Conservation (phyloP, 2,797 vertebrate species). For the Limosa lapponica region DNA sequence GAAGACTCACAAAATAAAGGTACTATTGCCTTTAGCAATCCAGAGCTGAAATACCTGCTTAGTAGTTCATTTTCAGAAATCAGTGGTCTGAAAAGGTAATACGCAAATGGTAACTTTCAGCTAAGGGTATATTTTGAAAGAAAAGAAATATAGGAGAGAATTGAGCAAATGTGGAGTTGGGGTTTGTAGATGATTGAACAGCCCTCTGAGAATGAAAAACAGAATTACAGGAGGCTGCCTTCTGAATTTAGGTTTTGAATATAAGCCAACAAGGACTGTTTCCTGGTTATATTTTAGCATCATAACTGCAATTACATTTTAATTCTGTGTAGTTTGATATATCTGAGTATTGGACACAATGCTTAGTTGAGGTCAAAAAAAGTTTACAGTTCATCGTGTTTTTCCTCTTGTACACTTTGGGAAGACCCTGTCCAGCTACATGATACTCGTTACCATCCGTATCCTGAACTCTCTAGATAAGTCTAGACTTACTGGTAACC, state of each 20-base stretch:
- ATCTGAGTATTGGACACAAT: background rate
- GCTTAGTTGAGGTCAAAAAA: background rate
- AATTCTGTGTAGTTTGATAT: background rate
- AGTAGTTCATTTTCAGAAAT: conserved; percentile 23
- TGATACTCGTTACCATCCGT: background rate
- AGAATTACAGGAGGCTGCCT: background rate
- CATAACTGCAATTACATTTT: background rate
- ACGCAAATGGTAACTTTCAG: conserved; percentile 2
- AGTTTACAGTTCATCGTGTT: background rate
- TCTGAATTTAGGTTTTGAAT: background rate
- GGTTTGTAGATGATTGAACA: background rate
- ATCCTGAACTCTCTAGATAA: background rate
- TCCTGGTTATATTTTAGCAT: background rate
- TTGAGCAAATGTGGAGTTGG: background rate
- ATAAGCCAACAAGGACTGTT: background rate
- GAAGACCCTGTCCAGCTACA: background rate
- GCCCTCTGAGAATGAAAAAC: background rate
- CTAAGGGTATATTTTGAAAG: background rate
- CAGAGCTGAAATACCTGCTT: background rate
- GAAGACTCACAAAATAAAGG: background rate
- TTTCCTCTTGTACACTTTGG: fast-evolving
- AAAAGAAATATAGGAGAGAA: background rate
- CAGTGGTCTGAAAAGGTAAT: conserved; percentile 17
- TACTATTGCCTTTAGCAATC: background rate
- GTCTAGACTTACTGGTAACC: background rate